Evolutionary conservation across 92 coral and sea anemone species (phyloP), one percentile per base, ranked within the genome.

Genomic region (Epizoanthus scotinus): DNA sequence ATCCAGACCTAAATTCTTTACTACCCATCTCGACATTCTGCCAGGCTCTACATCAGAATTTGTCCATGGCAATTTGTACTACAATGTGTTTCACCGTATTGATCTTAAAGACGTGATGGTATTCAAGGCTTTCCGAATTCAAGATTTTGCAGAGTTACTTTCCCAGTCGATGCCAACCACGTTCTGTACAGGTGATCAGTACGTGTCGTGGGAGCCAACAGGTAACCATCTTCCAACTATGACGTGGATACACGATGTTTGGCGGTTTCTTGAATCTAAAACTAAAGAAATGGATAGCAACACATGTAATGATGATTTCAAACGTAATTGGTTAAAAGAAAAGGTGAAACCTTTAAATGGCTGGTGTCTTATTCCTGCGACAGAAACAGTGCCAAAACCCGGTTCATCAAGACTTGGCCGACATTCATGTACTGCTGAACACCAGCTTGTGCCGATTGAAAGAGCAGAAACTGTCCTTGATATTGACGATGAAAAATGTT

Each of bases 341-440:
- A 40, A 64, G 20, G 73, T 91, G 58, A 8, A 5, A 27, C 84
- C 89, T 2, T 53, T 89, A 0, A 77, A 25, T 21, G 71, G 70
- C 27, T 91, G 93, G 93, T 81, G 93, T 62, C 82, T 91, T 67
- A 25, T 91, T 12, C 93, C 97, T 3, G 93, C 82, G 28, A 80
- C 83, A 17, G 86, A 89, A 29, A 75, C 81, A 17, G 27, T 1
- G 5, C 29, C 27, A 15, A 18, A n/a, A 14, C 5, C 24, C n/a
- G 14, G 5, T 7, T 0, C 2, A 20, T 15, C 3, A 31, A n/a
- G 2, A 40, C 8, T 2, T 31, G 21, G 1, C 36, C 0, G 70
- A 60, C 12, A 18, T n/a, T 17, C 38, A 82, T 15, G n/a, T n/a
- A n/a, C n/a, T n/a, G n/a, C n/a, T n/a, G n/a, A n/a, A n/a, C 91